phyloP scores from a whole-genome alignment of 2,797 vertebrate species.

The Myotis myotis region DNA sequence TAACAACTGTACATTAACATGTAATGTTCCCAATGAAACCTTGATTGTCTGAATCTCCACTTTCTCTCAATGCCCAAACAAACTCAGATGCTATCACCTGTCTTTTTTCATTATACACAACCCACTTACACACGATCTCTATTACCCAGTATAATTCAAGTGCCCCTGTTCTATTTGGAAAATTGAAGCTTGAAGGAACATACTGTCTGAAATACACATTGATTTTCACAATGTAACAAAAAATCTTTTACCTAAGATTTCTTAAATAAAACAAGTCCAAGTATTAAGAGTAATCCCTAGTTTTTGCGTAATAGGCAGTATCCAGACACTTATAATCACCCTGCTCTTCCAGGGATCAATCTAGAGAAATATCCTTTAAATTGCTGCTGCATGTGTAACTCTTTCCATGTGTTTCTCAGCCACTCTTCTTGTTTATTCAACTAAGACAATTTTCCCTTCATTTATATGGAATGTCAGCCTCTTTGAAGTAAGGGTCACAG shows the following conservation, averaged over 20 bases:
- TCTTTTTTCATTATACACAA: not conserved
- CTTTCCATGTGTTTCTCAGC: not conserved
- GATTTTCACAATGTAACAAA: not conserved
- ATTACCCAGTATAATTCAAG: not conserved
- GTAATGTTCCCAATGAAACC: not conserved
- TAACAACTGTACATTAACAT: not conserved
- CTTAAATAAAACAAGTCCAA: conserved; percentile 6
- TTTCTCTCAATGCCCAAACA: not conserved
- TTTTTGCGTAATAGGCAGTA: not conserved
- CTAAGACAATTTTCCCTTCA: not conserved
- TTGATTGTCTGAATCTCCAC: not conserved
- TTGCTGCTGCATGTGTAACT: not conserved
- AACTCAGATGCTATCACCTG: not conserved
- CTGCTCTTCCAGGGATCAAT: not conserved
- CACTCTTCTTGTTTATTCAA: not conserved
- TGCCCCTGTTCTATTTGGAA: conserved; percentile 31
- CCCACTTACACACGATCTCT: not conserved
- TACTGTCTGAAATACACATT: conserved; percentile 24
- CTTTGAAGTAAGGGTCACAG: not conserved
- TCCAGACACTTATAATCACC: not conserved
- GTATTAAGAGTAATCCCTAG: not conserved
- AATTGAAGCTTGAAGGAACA: conserved; percentile 44
- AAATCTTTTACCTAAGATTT: conserved; percentile 43
- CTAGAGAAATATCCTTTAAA: not conserved
- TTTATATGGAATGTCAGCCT: not conserved